Evolutionary conservation across 2,888 invertebrate species (phyloP), one percentile per base, ranked within the genome.

Genomic region (Trachelus troglodyta): DNA sequence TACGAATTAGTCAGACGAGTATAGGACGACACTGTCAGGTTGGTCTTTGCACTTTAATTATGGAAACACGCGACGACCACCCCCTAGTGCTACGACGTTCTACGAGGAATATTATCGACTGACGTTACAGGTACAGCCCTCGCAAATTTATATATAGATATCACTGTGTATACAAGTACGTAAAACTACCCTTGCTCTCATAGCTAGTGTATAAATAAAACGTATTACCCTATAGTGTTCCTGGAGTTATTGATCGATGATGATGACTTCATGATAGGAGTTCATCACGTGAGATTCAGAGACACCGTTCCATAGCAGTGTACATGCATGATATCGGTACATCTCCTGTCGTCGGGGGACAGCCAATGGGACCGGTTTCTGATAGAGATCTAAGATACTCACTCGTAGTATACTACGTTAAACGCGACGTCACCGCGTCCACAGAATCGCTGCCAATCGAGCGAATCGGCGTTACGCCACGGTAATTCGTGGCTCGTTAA

Each of bases 21-120:
- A 15, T 75, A 15, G 75, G 77, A 74, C 71, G 71, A 76, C 77
- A 78, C 80, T 82, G 73, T 75, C 68, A 73, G 73, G 75, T 78
- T 78, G 75, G 79, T 79, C 77, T 79, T 69, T 76, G 80, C 74
- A 76, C 78, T 81, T 78, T 83, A 81, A 82, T 83, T 82, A 83
- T 77, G 74, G 76, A 34, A 80, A 78, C 76, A 75, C 77, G 82
- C 75, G 69, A 79, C 71, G 12, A 30, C 56, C 56, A 12, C 35
- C 35, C 35, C 40, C 23, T 40, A n/a, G 15, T 23, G 40, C 23
- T 56, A 56, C 15, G 56, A 56, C 23, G 0, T 56, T 40, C 15
- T 23, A 56, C 56, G 9, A 9, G 56, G 6, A 56, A 56, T 56
- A 56, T 56, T 56, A 23, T 56, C 6, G 56, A 23, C 15, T 23